Conservation (phyloP, 30 jellyfish, hydroid and myxozoan species). For the Clytia hemisphaerica region DNA sequence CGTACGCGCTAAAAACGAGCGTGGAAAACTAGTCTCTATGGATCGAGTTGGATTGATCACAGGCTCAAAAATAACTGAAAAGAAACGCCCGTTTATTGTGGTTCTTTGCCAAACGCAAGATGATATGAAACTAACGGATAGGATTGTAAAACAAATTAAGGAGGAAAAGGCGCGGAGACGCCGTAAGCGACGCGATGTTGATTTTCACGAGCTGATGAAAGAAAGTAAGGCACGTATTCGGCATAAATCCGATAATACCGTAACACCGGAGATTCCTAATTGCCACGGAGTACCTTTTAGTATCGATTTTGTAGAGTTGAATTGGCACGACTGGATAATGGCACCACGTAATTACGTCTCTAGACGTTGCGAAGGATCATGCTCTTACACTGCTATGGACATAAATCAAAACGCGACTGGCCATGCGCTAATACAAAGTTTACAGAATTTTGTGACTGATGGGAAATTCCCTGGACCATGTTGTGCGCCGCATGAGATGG, state of each 20-base stretch:
- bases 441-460: background rate
- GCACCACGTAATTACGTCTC: conserved; percentile 3
- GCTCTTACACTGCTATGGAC: background rate
- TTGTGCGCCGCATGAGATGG: conserved; percentile 15
- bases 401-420: background rate
- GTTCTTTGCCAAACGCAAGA: background rate
- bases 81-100: conserved; percentile 10
- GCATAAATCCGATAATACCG: no score
- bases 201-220: background rate
- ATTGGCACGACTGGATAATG: conserved; percentile 10
- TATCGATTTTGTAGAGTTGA: background rate
- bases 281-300: background rate
- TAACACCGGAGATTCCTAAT: background rate
- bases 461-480: conserved; percentile 15
- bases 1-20: background rate
- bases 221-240: background rate
- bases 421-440: conserved; percentile 10
- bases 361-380: background rate
- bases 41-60: conserved; percentile 1
- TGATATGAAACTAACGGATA: background rate
- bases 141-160: background rate
- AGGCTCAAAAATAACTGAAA: background rate
- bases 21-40: background rate
- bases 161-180: background rate
- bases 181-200: background rate